Percentiles rank a stretch among this genome's conserved stretches.
phyloP scores from a whole-genome alignment of 1,140 invertebrate genomes.

The Pristionchus pacificus region DNA sequence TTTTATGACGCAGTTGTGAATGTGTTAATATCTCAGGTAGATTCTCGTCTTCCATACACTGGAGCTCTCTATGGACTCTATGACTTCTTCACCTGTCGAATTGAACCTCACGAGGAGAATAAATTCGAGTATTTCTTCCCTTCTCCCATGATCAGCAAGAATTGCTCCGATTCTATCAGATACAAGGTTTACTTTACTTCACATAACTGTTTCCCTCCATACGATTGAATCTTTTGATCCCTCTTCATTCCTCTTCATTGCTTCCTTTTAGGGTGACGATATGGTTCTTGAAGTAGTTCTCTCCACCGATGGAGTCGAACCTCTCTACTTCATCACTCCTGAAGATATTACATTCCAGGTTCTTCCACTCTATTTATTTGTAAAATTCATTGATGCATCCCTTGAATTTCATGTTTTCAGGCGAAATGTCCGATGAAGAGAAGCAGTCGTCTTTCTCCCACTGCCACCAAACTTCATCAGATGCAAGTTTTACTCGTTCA shows the following conservation, averaged over 20 bases:
- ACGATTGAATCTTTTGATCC: too few species aligned
- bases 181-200: slow-evolving; percentile 36
- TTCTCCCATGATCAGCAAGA: slow-evolving; percentile 47
- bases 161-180: slow-evolving; percentile 53
- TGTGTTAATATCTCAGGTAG: not conserved
- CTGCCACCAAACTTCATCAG: not conserved
- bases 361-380: not conserved
- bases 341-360: slow-evolving; percentile 48
- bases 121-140: slow-evolving; percentile 53
- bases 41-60: slow-evolving; percentile 48
- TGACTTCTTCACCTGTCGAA: slow-evolving; percentile 55
- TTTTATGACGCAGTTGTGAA: too few species aligned
- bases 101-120: slow-evolving; percentile 49
- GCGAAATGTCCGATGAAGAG: slow-evolving; percentile 46
- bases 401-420: too few species aligned
- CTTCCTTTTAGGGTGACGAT: slow-evolving; percentile 52
- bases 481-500: not conserved
- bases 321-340: slow-evolving; percentile 55
- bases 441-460: slow-evolving; percentile 11
- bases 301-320: slow-evolving; percentile 56
- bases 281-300: slow-evolving; percentile 54
- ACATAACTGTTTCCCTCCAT: too few species aligned
- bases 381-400: not conserved
- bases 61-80: slow-evolving; percentile 56
- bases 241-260: too few species aligned